Conservation (phyloP, 2,888 invertebrate genomes). For the Tetragonula carbonaria region DNA sequence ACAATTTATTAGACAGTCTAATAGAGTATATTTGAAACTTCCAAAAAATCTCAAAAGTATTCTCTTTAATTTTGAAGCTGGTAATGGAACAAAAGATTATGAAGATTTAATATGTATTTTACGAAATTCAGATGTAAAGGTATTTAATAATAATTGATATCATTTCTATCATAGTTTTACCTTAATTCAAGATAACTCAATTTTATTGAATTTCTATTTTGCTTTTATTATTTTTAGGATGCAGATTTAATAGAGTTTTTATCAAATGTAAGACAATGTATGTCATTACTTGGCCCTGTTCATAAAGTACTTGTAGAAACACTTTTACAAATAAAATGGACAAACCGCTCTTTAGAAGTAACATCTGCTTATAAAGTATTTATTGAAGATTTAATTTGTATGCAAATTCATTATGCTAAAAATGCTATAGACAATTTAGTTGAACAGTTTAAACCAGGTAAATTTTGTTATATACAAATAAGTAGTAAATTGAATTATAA, state of each 20-base stretch:
- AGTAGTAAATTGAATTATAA: constrained; percentile 12
- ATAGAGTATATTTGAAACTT: constrained; percentile 84
- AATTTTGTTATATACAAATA: constrained; percentile 53
- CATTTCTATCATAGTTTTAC: neutral
- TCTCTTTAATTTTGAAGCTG: constrained; percentile 83
- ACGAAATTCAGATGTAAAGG: constrained; percentile 84
- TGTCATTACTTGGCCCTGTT: constrained; percentile 86
- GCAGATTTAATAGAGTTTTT: constrained; percentile 86
- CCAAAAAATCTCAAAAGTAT: constrained; percentile 85
- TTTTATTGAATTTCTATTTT: neutral
- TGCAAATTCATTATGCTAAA: constrained; percentile 88
- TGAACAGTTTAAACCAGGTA: constrained; percentile 87
- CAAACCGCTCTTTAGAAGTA: constrained; percentile 84
- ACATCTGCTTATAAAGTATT: constrained; percentile 87
- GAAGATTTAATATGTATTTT: constrained; percentile 85
- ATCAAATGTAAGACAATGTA: constrained; percentile 86
- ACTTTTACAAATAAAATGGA: constrained; percentile 87
- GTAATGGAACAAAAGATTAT: constrained; percentile 83
- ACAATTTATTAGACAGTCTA: constrained; percentile 70
- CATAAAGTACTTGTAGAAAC: constrained; percentile 87
- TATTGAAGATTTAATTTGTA: constrained; percentile 88
- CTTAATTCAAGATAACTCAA: neutral
- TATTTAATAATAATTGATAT: constrained; percentile 53
- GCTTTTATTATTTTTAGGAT: constrained; percentile 82
- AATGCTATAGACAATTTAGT: constrained; percentile 87